Percentiles rank a stretch among this genome's conserved stretches.
Conservation (phyloP, 2,113 vertebrate genomes). For the Ceyx margarethae region DNA sequence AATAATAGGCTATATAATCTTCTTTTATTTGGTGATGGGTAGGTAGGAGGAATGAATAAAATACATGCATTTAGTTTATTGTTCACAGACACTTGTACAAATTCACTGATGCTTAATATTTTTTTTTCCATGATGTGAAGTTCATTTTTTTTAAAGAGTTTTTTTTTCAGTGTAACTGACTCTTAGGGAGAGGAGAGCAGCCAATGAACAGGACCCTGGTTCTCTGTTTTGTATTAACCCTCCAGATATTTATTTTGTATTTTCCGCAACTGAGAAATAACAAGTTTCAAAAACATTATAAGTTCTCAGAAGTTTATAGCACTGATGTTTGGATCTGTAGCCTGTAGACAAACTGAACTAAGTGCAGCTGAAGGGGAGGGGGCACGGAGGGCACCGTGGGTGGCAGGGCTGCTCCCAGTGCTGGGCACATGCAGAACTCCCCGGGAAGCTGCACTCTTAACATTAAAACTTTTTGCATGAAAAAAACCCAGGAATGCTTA, state of each 20-base stretch:
- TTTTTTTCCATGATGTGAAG: constrained; percentile 19
- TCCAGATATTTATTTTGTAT: constrained; percentile 62
- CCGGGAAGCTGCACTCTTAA: not conserved
- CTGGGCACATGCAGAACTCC: not conserved
- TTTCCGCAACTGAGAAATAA: not conserved
- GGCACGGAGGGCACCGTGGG: not conserved
- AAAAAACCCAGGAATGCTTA: constrained; percentile 9
- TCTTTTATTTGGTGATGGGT: constrained; percentile 26
- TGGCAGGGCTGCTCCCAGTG: no score
- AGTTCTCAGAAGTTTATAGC: not conserved
- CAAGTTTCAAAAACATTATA: not conserved
- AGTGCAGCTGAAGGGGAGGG: not conserved
- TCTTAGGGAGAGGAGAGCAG: not conserved
- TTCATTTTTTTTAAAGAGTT: constrained; percentile 21
- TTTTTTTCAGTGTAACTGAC: not conserved
- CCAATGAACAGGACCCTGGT: not conserved
- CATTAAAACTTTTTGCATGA: constrained; percentile 52
- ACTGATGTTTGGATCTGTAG: not conserved
- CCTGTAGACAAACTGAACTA: not conserved
- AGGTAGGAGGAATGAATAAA: not conserved
- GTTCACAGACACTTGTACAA: constrained; percentile 13
- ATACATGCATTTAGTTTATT: not conserved
- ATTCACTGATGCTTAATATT: not conserved
- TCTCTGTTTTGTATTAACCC: constrained; percentile 32
- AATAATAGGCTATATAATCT: not conserved